Percentiles rank a stretch among this genome's conserved stretches.
Conservation (phyloP, 2,888 invertebrate genomes). For the Sericinus montela region DNA sequence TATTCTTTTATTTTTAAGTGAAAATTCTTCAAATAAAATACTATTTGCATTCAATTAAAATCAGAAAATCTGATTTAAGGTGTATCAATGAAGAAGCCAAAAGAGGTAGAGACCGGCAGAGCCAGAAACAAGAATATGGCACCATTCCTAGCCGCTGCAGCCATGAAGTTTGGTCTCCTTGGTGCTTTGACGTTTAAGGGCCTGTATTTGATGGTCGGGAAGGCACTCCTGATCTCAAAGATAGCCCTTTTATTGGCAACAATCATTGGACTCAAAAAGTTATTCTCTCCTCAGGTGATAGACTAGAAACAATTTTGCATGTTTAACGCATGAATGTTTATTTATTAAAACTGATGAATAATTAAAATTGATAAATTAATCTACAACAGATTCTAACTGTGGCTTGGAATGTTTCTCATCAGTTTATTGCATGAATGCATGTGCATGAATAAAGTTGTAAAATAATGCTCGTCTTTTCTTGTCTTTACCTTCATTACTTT, state of each 20-base stretch:
- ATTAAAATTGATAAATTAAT: neutral
- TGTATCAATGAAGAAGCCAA: constrained; percentile 83
- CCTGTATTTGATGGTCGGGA: constrained; percentile 88
- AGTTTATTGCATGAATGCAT: constrained; percentile 20
- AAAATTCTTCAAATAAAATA: too few species aligned
- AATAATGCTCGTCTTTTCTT: neutral
- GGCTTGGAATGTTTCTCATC: constrained; percentile 11
- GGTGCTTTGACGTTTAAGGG: constrained; percentile 90
- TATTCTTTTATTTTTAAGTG: too few species aligned
- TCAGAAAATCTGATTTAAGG: constrained; percentile 59
- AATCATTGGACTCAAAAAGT: constrained; percentile 89
- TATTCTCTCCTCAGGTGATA: constrained; percentile 84
- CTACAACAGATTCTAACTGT: neutral
- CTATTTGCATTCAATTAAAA: neutral
- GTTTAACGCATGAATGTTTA: constrained; percentile 7
- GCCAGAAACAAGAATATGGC: constrained; percentile 87
- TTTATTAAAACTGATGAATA: constrained; percentile 14
- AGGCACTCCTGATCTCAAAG: constrained; percentile 91
- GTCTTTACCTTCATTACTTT: neutral
- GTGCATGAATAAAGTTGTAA: constrained; percentile 22
- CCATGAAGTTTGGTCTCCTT: constrained; percentile 89
- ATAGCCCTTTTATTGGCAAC: constrained; percentile 89
- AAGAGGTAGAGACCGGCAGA: constrained; percentile 81
- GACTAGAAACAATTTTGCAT: constrained; percentile 33
- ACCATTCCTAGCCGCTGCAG: constrained; percentile 85